These are phyloP conservation scores for Ia io DNA, from an alignment of 2,113 vertebrate genomes.

Conservation along the genomic window DNA sequence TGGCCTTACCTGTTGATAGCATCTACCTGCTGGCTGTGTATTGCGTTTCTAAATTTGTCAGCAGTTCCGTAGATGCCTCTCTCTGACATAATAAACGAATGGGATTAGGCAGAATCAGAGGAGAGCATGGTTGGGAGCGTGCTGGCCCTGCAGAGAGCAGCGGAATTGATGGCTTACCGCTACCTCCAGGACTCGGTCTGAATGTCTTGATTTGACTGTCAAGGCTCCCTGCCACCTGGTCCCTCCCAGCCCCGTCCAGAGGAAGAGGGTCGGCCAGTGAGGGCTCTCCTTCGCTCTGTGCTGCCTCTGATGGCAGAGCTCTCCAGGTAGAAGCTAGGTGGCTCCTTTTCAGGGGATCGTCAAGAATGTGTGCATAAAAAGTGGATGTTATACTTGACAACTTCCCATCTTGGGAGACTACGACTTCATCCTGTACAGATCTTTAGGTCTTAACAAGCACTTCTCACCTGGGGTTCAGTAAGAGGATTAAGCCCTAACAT, in stretches of 20 bases:
- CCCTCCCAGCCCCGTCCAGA: not conserved
- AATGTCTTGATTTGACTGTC: not conserved
- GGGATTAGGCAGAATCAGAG: not conserved
- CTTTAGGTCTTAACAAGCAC: not conserved
- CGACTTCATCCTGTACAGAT: not conserved
- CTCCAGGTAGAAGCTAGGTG: not conserved
- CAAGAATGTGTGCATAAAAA: not conserved
- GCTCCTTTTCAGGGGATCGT: not conserved
- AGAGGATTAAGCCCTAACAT: not conserved
- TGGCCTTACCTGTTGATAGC: not conserved
- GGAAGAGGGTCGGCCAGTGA: not conserved
- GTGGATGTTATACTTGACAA: not conserved
- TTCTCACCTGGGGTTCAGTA: not conserved
- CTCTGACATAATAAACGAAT: not conserved
- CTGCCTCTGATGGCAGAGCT: not conserved
- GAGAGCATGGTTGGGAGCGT: not conserved
- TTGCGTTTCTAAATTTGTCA: not conserved
- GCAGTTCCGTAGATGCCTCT: not conserved
- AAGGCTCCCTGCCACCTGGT: not conserved
- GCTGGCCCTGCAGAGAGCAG: not conserved
- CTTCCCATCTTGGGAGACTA: not conserved
- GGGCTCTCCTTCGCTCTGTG: too few species aligned
- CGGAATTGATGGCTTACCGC: not conserved
- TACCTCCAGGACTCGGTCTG: not conserved
- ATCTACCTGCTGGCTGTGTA: constrained; percentile 1